phyloP scores from a whole-genome alignment of 2,113 vertebrate genomes.

The Otis tarda region DNA sequence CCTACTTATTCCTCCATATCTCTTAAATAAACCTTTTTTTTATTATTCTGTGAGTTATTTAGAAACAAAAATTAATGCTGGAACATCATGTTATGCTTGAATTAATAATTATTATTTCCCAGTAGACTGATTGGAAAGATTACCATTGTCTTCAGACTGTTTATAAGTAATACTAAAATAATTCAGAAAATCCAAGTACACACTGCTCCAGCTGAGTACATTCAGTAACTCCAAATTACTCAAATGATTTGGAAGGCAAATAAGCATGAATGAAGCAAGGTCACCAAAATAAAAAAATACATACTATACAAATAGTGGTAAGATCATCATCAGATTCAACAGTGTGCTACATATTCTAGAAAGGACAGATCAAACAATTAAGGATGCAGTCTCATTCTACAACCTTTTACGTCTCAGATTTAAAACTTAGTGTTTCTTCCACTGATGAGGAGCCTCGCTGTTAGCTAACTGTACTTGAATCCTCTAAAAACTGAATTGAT shows the following conservation, averaged over 20 bases:
- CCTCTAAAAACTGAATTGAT: not conserved
- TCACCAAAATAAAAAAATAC: not conserved
- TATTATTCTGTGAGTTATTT: not conserved
- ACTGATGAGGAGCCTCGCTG: not conserved
- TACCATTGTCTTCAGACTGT: not conserved
- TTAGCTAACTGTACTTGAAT: not conserved
- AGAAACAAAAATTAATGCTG: not conserved
- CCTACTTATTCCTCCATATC: not conserved
- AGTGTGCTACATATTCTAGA: not conserved
- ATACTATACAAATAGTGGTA: not conserved
- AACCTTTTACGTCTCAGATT: not conserved
- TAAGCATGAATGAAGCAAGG: not conserved
- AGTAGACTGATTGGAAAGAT: not conserved
- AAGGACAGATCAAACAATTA: not conserved
- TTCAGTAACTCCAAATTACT: not conserved
- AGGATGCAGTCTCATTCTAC: not conserved
- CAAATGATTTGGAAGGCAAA: not conserved
- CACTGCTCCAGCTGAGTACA: not conserved
- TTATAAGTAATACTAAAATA: not conserved
- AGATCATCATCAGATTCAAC: not conserved
- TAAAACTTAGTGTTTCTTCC: not conserved
- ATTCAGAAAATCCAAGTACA: not conserved
- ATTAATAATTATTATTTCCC: not conserved
- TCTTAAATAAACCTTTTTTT: not conserved
- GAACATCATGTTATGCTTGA: not conserved